Evolutionary conservation across 2,113 vertebrate species (phyloP).

Genomic region (Sphyrna mokarran): DNA sequence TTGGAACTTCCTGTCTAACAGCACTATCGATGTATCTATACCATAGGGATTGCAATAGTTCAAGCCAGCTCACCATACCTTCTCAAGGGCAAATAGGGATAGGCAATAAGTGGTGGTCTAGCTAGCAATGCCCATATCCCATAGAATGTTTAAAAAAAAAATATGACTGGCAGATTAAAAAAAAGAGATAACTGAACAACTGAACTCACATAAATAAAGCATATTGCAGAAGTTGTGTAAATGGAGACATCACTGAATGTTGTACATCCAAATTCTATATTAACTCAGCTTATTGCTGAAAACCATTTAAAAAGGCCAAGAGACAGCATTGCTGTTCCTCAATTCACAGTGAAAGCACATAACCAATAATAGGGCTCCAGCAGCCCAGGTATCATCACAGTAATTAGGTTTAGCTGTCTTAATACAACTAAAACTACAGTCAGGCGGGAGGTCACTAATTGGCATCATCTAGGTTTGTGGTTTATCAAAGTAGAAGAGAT

Average conservation of each 20-base stretch:
- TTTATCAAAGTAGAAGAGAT: too few relatives aligned
- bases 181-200: neutral
- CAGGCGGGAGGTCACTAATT: neutral
- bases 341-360: neutral
- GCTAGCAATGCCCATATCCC: too few relatives aligned
- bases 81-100: too few relatives aligned
- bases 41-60: too few relatives aligned
- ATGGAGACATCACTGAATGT: neutral
- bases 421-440: neutral
- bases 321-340: neutral
- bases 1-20: too few relatives aligned
- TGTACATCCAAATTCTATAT: neutral
- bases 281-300: neutral
- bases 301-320: neutral
- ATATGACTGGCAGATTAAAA: neutral
- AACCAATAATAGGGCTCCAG: neutral
- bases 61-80: too few relatives aligned
- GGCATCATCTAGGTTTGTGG: neutral
- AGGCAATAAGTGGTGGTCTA: too few relatives aligned
- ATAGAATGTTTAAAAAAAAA: too few relatives aligned
- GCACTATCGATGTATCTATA: too few relatives aligned
- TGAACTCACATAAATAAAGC: neutral
- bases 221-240: neutral
- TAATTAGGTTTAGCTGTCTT: neutral
- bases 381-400: neutral